Base-by-base conservation (phyloP, 2,888 invertebrate genomes). In the Prenolepis imparis region DNA sequence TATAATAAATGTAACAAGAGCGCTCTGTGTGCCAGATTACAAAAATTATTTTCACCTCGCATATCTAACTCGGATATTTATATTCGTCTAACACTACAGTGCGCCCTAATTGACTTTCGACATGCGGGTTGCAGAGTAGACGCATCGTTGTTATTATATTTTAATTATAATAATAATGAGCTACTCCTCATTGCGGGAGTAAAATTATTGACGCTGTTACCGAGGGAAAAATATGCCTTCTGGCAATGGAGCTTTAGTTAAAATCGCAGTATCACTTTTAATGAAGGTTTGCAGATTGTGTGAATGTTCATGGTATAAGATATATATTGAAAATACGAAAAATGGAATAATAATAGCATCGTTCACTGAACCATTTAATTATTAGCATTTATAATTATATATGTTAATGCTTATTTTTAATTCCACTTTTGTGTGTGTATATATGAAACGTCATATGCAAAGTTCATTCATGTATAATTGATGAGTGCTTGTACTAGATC, bases 341-440 rank as follows among this genome's bases (percentile, higher is more conserved):
- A 21, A 48, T n/a, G 8, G 3, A 18, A 73, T 15, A 66, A 75
- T 39, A 75, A 75, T 24, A 24, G 0, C 11, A 39, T 24, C 12
- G 36, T 39, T 28, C 12, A 36, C 24, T 9, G n/a, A 39, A 8
- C 24, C 11, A 52, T 55, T 66, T 39, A 64, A 64, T 64, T 77
- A 48, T 55, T 77, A n/a, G 12, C 52, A 28, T 52, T 64, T 75
- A 52, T 75, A 75, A 75, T 52, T n/a, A 66, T 24, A 66, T 24
- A 28, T 52, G 52, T 77, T 66, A 77, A 64, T 21, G 36, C 3
- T 18, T 36, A 73, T 52, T 36, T 8, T 75, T 18, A 36, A 36
- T 75, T 18, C 6, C 24, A 12, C 39, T 75, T 66, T n/a, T 52
- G 52, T 52, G 8, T 52, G n/a, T 41, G 41, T 12, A 3, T 0